Percentiles rank a stretch among this genome's conserved stretches.
These are phyloP conservation scores for Erebia palarica DNA, from an alignment of 2,888 invertebrate species.

Conservation along the genomic window DNA sequence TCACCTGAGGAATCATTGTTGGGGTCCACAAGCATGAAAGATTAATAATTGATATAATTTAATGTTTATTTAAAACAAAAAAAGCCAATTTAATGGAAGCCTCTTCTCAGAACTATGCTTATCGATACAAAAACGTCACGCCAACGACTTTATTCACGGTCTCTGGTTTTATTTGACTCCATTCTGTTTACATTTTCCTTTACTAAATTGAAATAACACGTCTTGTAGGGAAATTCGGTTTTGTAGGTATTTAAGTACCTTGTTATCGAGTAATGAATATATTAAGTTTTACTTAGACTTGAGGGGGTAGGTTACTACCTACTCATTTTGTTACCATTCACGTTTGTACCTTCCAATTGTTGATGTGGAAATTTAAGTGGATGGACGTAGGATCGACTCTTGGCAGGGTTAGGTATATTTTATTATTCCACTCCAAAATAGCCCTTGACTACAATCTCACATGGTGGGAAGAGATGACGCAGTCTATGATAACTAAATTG, in stretches of 20 bases:
- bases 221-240: slow-evolving; percentile 12
- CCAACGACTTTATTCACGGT: not conserved
- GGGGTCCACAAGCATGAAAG: no score
- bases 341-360: no score
- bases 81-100: not conserved
- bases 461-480: not conserved
- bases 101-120: not conserved
- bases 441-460: not conserved
- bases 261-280: slow-evolving; percentile 5
- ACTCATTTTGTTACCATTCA: no score
- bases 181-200: slow-evolving; percentile 1
- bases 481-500: not conserved
- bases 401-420: no score
- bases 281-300: not conserved
- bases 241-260: slow-evolving; percentile 5
- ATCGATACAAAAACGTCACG: not conserved
- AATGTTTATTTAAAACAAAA: not conserved
- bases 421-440: not conserved
- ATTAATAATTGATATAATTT: no score
- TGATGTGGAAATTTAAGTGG: no score
- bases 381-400: no score
- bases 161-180: slow-evolving; percentile 1
- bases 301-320: no score
- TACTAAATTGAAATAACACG: slow-evolving; percentile 4
- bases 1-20: no score